Evolutionary conservation across 1,140 invertebrate species (phyloP).

Genomic region (Orchestia grillus): DNA sequence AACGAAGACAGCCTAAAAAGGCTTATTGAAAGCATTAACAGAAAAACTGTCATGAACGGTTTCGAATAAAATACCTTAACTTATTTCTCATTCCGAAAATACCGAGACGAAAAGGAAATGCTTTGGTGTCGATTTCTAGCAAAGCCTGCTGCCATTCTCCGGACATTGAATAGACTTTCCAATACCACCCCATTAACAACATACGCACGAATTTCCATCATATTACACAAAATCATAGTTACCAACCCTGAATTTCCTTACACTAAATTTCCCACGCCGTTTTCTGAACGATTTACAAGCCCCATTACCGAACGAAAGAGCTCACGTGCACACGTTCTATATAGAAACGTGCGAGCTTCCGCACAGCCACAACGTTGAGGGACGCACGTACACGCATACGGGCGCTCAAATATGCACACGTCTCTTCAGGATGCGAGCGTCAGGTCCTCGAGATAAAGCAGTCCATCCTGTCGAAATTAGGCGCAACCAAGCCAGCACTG

Average conservation of each 20-base stretch:
- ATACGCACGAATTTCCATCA: background rate
- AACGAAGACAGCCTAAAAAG: background rate
- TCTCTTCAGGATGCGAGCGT: background rate
- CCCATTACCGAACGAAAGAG: background rate
- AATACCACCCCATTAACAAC: background rate
- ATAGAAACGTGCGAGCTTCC: background rate
- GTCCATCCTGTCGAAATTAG: background rate
- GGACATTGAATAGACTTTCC: background rate
- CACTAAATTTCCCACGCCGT: background rate
- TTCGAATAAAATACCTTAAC: background rate
- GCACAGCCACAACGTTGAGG: too few species aligned
- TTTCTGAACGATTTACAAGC: background rate
- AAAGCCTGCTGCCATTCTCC: background rate
- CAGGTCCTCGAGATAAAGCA: background rate
- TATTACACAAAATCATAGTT: background rate
- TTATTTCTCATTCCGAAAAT: background rate
- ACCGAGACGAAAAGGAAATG: background rate
- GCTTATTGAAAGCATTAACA: background rate
- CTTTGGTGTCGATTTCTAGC: background rate
- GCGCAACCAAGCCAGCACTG: background rate
- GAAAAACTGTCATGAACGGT: too few species aligned
- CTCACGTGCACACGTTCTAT: background rate
- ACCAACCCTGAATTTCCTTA: background rate
- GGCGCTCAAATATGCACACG: background rate
- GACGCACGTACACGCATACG: background rate